A percentile compares a stretch with the other conserved stretches of the same genome.
phyloP scores from a whole-genome alignment of 2,797 vertebrate species.

The Acanthurus leucopareius region DNA sequence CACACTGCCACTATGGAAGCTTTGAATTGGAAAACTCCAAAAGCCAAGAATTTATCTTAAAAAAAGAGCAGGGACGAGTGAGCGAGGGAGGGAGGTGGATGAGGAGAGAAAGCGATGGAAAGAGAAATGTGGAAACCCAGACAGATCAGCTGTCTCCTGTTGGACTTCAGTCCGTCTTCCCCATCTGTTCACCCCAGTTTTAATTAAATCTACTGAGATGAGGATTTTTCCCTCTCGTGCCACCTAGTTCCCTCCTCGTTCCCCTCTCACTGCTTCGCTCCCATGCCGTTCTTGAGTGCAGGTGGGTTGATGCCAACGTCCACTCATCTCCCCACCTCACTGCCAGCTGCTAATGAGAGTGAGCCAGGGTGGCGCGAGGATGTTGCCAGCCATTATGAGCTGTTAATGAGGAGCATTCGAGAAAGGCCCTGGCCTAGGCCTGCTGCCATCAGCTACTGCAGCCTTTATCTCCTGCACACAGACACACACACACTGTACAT shows the following conservation, averaged over 20 bases:
- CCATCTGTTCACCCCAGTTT: conserved; percentile 97
- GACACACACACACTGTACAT: conserved; percentile 45
- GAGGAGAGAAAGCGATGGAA: conserved; percentile 49
- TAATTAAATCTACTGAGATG: conserved; percentile 99
- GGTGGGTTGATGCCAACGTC: conserved; percentile 90
- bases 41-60: conserved; percentile 90
- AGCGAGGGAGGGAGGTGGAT: conserved; percentile 51
- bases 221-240: conserved; percentile 73
- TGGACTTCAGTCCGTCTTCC: conserved; percentile 93
- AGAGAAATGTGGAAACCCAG: conserved; percentile 83
- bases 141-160: conserved; percentile 95
- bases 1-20: conserved; percentile 84
- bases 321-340: conserved; percentile 90
- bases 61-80: conserved; percentile 42
- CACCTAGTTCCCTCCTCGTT: conserved; percentile 65
- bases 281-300: conserved; percentile 85
- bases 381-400: conserved; percentile 92
- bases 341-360: conserved; percentile 96
- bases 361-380: conserved; percentile 81
- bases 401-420: conserved; percentile 94
- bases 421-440: conserved; percentile 86
- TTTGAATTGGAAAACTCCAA: conserved; percentile 79
- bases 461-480: conserved; percentile 74
- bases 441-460: conserved; percentile 68
- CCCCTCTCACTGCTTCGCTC: conserved; percentile 59